phyloP scores from a whole-genome alignment of 2,797 vertebrate genomes.

The Ctenochaetus hawaiiensis region DNA sequence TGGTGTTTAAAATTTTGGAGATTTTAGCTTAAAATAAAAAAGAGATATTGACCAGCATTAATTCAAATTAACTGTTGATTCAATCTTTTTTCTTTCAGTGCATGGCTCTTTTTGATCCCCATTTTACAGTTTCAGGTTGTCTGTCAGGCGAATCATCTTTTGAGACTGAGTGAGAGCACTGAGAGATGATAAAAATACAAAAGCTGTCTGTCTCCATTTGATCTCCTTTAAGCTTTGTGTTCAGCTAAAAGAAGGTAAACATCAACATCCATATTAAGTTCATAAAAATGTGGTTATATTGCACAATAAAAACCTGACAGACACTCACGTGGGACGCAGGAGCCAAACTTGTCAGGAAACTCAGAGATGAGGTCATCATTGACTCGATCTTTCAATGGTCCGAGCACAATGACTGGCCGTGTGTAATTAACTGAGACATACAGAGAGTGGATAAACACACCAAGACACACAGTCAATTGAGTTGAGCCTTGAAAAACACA shows the following conservation, averaged over 20 bases:
- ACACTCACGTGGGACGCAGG: slow-evolving; percentile 97
- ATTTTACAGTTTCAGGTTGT: neutral
- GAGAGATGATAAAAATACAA: neutral
- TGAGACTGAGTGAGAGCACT: neutral
- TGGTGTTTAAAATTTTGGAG: neutral
- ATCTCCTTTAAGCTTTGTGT: neutral
- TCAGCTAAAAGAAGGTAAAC: neutral
- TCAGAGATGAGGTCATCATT: slow-evolving; percentile 99
- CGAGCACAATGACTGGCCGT: slow-evolving; percentile 95
- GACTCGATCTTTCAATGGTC: slow-evolving; percentile 98
- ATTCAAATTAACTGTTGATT: neutral
- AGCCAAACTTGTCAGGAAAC: slow-evolving; percentile 98
- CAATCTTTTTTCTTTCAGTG: neutral
- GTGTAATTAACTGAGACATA: slow-evolving; percentile 91
- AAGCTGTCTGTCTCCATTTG: neutral
- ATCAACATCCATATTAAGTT: neutral
- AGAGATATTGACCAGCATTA: neutral
- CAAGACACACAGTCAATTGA: neutral
- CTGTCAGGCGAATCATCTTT: neutral
- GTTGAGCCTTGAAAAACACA: too few species aligned
- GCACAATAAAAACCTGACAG: neutral
- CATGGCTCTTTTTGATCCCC: neutral
- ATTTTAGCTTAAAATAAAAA: neutral
- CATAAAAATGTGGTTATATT: neutral
- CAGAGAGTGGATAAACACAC: neutral